These are phyloP conservation scores for Platycercus adscitus DNA, from an alignment of 2,113 vertebrate species.

Conservation along the genomic window DNA sequence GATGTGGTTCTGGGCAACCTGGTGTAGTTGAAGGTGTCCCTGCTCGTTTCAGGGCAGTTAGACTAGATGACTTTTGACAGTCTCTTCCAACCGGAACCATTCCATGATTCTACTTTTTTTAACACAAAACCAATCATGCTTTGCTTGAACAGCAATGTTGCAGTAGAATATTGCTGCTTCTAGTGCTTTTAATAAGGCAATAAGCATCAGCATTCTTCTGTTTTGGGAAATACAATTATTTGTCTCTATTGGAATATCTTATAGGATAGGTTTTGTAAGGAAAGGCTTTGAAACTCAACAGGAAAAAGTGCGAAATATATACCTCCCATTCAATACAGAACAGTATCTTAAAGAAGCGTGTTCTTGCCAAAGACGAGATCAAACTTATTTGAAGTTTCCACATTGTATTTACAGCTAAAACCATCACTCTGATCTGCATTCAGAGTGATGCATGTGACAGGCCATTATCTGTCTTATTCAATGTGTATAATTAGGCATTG, in stretches of 20 bases:
- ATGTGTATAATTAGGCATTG: neutral
- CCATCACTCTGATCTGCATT: slow-evolving; percentile 9
- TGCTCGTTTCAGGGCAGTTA: neutral
- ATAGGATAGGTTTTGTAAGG: neutral
- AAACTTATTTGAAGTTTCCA: neutral
- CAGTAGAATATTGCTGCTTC: neutral
- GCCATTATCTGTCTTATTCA: slow-evolving; percentile 23
- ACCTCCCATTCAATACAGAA: neutral
- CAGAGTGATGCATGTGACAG: neutral
- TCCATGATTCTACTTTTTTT: neutral
- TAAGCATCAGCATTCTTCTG: neutral
- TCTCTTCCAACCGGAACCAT: neutral
- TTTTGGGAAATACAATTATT: neutral
- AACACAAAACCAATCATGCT: neutral
- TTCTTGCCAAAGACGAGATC: neutral
- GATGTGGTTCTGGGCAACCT: neutral
- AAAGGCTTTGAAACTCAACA: neutral
- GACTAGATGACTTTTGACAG: neutral
- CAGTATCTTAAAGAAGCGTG: neutral
- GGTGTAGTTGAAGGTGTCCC: neutral
- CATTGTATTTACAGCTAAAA: slow-evolving; percentile 21
- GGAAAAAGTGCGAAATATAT: neutral
- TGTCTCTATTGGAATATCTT: neutral
- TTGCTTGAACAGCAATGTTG: fast-evolving
- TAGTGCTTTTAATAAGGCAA: neutral